Conservation (phyloP, 2,888 invertebrate species). For the Heterodera filipjevi region DNA sequence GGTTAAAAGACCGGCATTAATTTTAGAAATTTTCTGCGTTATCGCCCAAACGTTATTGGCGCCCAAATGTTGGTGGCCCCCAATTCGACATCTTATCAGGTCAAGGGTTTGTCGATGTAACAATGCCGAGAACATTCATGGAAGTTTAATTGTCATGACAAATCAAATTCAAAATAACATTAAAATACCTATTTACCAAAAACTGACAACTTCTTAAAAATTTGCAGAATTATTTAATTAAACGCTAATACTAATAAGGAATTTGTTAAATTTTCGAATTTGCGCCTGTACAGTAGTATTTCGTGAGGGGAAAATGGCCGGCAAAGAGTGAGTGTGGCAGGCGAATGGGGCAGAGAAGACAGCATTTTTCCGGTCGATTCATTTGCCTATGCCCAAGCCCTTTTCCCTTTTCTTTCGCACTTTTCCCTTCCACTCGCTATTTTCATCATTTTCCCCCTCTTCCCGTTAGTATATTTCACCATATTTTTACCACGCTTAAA, state of each 20-base stretch:
- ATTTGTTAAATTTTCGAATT: background rate
- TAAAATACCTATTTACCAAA: too few species aligned
- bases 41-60: too few species aligned
- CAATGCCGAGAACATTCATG: too few species aligned
- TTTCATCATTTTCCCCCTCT: background rate
- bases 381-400: background rate
- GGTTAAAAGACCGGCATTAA: too few species aligned
- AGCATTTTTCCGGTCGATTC: conserved; percentile 1
- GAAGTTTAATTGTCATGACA: too few species aligned
- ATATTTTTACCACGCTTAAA: background rate
- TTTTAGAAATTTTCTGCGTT: too few species aligned
- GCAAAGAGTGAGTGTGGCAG: background rate
- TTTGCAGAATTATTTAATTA: too few species aligned
- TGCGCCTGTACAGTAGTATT: background rate
- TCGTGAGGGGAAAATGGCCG: background rate
- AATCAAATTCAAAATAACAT: too few species aligned
- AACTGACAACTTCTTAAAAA: too few species aligned
- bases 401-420: background rate
- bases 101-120: too few species aligned
- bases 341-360: background rate
- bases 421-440: background rate
- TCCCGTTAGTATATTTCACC: background rate
- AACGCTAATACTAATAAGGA: background rate
- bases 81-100: too few species aligned
- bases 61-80: too few species aligned